Evolutionary conservation across 2,797 vertebrate genomes (phyloP), one percentile per base, ranked within the genome.

Genomic region (Phylloscopus collybita): DNA sequence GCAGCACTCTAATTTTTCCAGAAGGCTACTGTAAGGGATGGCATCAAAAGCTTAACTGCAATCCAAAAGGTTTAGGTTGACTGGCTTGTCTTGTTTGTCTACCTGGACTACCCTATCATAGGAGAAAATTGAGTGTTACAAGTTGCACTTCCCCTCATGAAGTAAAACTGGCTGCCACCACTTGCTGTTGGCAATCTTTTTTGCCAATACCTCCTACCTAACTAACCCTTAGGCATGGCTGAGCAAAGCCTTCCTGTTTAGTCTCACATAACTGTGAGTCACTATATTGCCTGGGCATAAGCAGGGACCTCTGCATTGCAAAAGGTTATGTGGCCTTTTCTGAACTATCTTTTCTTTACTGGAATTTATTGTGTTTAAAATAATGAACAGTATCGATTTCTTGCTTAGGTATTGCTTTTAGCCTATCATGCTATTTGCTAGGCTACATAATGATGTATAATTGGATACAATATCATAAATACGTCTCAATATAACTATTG

Each of bases 301-400:
- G 5, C 2, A 2, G 30, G 4, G 16, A 57, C 6, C 10, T 45
- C 25, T 51, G 42, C n/a, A 5, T 26, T 60, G 11, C 3, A 4
- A 45, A 80, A 62, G 9, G 6, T 5, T 73, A 59, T n/a, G 44
- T 38, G 9, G 6, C 17, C 36, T 61, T 40, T 54, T 56, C 56
- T 45, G 25, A 29, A 13, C 51, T 72, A 20, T 30, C 9, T 69
- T 36, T 72, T 65, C 40, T 65, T 76, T 51, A 36, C 16, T 76
- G 18, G 6, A 74, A 3, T 74, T 85, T 42, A 82, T 56, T 29
- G 6, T 56, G 18, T 84, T 27, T 44, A 62, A 88, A 51, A n/a
- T 64, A 71, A 60, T 32, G 25, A 59, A 32, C 15, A 32, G 23
- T 15, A 27, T 40, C 50, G 3, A 13, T 60, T 65, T 27, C 40